Evolutionary conservation across 2,113 vertebrate genomes (phyloP).

Genomic region (Capricornis sumatraensis): DNA sequence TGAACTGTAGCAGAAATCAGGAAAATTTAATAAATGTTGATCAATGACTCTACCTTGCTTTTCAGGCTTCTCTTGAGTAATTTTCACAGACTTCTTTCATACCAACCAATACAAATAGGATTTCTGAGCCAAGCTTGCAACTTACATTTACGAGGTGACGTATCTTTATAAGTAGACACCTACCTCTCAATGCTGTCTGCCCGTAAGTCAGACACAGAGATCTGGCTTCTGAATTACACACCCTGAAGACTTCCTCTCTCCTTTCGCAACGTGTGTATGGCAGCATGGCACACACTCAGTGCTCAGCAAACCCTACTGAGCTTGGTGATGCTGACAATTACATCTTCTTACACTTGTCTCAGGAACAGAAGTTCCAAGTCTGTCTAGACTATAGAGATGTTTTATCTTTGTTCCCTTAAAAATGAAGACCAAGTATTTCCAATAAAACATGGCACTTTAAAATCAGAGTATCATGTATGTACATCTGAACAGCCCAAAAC

Average conservation of each 20-base stretch:
- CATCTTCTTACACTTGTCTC: not conserved
- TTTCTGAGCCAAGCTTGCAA: slow-evolving; percentile 48
- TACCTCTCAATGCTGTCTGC: not conserved
- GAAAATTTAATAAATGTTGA: slow-evolving; percentile 58
- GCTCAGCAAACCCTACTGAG: fast-evolving
- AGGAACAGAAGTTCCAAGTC: not conserved
- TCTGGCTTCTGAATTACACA: not conserved
- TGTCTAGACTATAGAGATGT: not conserved
- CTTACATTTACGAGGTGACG: not conserved
- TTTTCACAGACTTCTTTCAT: not conserved
- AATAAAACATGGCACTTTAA: not conserved
- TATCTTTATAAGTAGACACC: not conserved
- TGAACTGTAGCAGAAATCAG: slow-evolving; percentile 27
- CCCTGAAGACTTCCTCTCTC: not conserved
- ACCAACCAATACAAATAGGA: not conserved
- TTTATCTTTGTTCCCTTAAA: slow-evolving; percentile 29
- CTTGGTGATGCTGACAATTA: fast-evolving
- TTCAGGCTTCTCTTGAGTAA: slow-evolving; percentile 48
- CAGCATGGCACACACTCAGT: not conserved
- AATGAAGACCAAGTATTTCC: not conserved
- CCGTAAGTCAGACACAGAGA: not conserved
- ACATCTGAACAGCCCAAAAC: not conserved
- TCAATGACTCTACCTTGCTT: slow-evolving; percentile 18
- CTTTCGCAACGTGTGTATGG: not conserved
- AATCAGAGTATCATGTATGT: fast-evolving